Percentiles rank a stretch among this genome's conserved stretches.
These are phyloP conservation scores for Odontesthes bonariensis DNA, from an alignment of 2,113 vertebrate genomes.

Conservation along the genomic window DNA sequence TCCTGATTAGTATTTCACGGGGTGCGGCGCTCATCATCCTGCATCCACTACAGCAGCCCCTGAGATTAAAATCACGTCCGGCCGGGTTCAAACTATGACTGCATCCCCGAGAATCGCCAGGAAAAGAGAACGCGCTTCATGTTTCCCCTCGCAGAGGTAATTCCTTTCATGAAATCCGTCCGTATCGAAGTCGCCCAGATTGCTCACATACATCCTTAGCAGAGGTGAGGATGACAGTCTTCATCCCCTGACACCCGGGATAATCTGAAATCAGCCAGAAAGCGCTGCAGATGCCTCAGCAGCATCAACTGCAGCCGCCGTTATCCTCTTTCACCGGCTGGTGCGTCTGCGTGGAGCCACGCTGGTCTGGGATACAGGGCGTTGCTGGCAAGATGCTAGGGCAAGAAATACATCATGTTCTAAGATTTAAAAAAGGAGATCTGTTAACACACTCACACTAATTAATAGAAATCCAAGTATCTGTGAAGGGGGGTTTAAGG, in stretches of 20 bases:
- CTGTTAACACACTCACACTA: neutral
- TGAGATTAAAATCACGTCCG: conserved; percentile 68
- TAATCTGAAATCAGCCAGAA: conserved; percentile 13
- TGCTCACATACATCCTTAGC: conserved; percentile 33
- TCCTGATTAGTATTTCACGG: conserved; percentile 63
- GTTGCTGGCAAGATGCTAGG: conserved; percentile 72
- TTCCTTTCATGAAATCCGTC: conserved; percentile 34
- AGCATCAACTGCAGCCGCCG: conserved; percentile 58
- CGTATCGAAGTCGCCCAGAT: conserved; percentile 18
- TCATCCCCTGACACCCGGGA: conserved; percentile 28
- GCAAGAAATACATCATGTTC: neutral
- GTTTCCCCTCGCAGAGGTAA: conserved; percentile 25
- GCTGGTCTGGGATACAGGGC: conserved; percentile 75
- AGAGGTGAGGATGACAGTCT: conserved; percentile 7
- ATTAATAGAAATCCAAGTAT: neutral
- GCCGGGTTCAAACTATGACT: conserved; percentile 63
- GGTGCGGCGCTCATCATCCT: conserved; percentile 72
- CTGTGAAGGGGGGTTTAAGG: neutral
- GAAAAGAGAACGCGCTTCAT: conserved; percentile 55
- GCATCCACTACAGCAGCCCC: conserved; percentile 70
- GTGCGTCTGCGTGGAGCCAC: conserved; percentile 70
- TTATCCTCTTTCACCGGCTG: conserved; percentile 50
- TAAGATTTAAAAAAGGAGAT: neutral
- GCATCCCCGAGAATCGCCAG: conserved; percentile 61
- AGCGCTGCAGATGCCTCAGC: conserved; percentile 62